Evolutionary conservation across 2,113 vertebrate species (phyloP).

Genomic region (Labeo rohita): DNA sequence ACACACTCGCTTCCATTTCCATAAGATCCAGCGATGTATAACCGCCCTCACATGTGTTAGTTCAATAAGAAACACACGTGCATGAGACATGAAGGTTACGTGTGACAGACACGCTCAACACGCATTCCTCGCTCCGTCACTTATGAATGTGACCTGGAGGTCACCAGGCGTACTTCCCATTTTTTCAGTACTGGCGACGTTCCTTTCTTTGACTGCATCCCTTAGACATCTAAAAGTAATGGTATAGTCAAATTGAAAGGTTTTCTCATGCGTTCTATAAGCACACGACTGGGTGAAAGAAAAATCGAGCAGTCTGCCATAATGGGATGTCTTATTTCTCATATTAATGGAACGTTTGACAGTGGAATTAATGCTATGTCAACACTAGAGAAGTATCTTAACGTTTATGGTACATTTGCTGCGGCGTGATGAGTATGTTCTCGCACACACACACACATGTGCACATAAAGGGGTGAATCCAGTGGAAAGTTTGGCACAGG

Average conservation of each 20-base stretch:
- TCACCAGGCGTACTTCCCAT: background rate
- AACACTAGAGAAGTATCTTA: constrained; percentile 25
- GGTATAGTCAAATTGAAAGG: constrained; percentile 68
- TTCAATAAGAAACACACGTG: constrained; percentile 40
- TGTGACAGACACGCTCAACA: constrained; percentile 26
- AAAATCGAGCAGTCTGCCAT: constrained; percentile 9
- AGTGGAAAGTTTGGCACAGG: constrained; percentile 35
- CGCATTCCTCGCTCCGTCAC: constrained; percentile 23
- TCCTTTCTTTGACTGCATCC: constrained; percentile 55
- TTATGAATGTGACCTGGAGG: constrained; percentile 24
- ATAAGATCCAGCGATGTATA: constrained; percentile 16
- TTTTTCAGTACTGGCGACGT: constrained; percentile 8
- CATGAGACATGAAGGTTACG: constrained; percentile 26
- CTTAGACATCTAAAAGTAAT: constrained; percentile 59
- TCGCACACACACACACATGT: constrained; percentile 18
- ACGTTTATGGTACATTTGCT: constrained; percentile 36
- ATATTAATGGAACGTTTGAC: constrained; percentile 37
- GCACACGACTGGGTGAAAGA: background rate
- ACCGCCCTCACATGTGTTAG: constrained; percentile 6
- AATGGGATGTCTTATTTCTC: constrained; percentile 38
- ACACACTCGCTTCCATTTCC: constrained; percentile 28
- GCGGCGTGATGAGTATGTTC: constrained; percentile 41
- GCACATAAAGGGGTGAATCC: background rate
- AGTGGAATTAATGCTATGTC: constrained; percentile 41
- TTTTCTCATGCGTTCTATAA: constrained; percentile 69